Percentiles rank a stretch among this genome's conserved stretches.
These are phyloP conservation scores for Menidia menidia DNA, from an alignment of 2,797 vertebrate species.

Conservation along the genomic window DNA sequence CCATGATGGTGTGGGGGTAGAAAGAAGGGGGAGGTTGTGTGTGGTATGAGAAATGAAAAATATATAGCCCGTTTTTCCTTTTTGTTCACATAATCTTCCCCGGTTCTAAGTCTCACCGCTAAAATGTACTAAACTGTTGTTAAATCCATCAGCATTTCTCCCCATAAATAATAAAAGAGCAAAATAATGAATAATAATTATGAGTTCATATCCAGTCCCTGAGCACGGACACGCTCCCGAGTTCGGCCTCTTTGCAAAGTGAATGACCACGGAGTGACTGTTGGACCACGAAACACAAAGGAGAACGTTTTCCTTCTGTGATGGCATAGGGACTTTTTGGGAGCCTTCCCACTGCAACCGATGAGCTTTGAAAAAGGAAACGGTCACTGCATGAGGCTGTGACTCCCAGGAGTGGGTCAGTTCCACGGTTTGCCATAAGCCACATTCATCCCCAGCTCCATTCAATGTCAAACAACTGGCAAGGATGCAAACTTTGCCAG, in stretches of 20 bases:
- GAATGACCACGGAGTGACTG: slow-evolving; percentile 29
- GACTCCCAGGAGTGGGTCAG: slow-evolving; percentile 84
- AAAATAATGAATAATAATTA: slow-evolving; percentile 76
- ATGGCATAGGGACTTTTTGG: slow-evolving; percentile 83
- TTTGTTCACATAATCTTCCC: slow-evolving; percentile 43
- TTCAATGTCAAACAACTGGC: slow-evolving; percentile 91
- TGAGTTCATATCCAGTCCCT: slow-evolving; percentile 73
- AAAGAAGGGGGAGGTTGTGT: slow-evolving; percentile 51
- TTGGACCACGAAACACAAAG: slow-evolving; percentile 32
- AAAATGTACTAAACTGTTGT: slow-evolving; percentile 16
- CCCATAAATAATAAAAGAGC: slow-evolving; percentile 60
- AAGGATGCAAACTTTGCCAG: slow-evolving; percentile 82
- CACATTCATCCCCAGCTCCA: slow-evolving; percentile 87
- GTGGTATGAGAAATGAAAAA: slow-evolving; percentile 76
- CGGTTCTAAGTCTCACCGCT: slow-evolving; percentile 5
- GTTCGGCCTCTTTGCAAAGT: slow-evolving; percentile 71
- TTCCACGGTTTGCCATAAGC: slow-evolving; percentile 87
- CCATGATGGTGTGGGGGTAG: slow-evolving; percentile 84
- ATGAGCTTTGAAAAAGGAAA: slow-evolving; percentile 92
- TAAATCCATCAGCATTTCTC: slow-evolving; percentile 33
- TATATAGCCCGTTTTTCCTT: slow-evolving; percentile 64
- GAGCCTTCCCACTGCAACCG: slow-evolving; percentile 85
- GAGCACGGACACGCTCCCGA: slow-evolving; percentile 74
- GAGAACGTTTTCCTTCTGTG: slow-evolving; percentile 74
- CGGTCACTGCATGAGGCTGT: slow-evolving; percentile 88